Base-by-base conservation (phyloP, 2,113 vertebrate species). In the Salminus brasiliensis region DNA sequence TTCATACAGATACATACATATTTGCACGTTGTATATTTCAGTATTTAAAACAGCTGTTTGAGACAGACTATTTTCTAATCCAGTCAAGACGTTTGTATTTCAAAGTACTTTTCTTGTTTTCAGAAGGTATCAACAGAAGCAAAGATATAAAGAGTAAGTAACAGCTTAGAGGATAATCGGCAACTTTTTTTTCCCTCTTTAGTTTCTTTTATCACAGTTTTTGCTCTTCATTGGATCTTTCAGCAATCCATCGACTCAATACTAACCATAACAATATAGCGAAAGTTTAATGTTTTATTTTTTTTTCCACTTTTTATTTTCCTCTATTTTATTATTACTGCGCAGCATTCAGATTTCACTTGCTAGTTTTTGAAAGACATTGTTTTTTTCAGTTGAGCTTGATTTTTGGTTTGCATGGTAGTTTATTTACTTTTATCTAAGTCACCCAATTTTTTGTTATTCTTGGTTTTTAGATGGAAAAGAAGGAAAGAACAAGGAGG, bases 111-210 rank as follows among this genome's bases (percentile, higher is more conserved):
- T 76, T 90, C 85, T 85, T 93, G 85, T 91, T 89, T 93, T 81
- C 92, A 93, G 90, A 92, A 92, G 91, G 90, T 90, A 89, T 93
- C 87, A 93, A 93, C 92, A 84, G 92, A 85, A 92, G 92, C 90
- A 91, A 90, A 90, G 92, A 92, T 89, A 81, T 88, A 79, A 93
- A 92, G 88, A 93, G 91, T 93, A 91, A 93, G 92, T 93, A 92
- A 76, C 53, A 82, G 83, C 47, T 73, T 67, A 83, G 87, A 84
- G 63, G 79, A 63, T 83, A 49, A 77, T 55, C 55, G 62, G 3
- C 47, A 16, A 73, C 62, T 76, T 79, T 12, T 2, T 66, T 55
- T 81, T 81, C 73, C 25, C 63, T 85, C 77, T 74, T 27, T 81
- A 68, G 79, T 86, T 78, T 76, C 71, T 41, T 45, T 85, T 70